Percentiles rank a stretch among this genome's conserved stretches.
These are phyloP conservation scores for Eumacrocentrus americanus DNA, from an alignment of 2,888 invertebrate genomes.

Conservation along the genomic window DNA sequence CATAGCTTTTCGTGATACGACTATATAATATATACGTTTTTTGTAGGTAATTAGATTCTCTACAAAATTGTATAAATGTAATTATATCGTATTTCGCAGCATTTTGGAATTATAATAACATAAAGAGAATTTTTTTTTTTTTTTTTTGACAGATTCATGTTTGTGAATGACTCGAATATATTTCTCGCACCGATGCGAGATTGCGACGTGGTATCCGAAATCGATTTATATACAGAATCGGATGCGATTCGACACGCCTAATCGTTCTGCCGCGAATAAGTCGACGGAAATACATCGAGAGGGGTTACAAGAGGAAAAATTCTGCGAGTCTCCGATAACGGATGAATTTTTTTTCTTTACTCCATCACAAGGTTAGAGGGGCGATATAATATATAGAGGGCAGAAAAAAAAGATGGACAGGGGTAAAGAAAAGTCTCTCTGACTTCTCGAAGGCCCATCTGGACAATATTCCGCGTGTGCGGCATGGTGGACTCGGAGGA, in stretches of 20 bases:
- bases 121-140: too few relatives aligned
- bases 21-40: too few relatives aligned
- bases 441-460: slow-evolving; percentile 18
- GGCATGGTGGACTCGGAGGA: background rate
- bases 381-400: background rate
- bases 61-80: too few relatives aligned
- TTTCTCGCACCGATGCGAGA: too few relatives aligned
- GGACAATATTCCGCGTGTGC: slow-evolving; percentile 3
- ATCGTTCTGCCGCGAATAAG: slow-evolving; percentile 9
- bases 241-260: background rate
- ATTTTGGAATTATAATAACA: too few relatives aligned
- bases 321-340: slow-evolving; percentile 28
- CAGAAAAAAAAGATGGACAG: background rate
- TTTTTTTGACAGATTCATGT: too few relatives aligned
- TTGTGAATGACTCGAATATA: too few relatives aligned
- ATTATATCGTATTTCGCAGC: too few relatives aligned
- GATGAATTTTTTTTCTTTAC: slow-evolving; percentile 18
- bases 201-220: too few relatives aligned
- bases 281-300: background rate
- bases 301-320: slow-evolving; percentile 9
- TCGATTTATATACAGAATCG: background rate
- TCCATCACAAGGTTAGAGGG: too few relatives aligned
- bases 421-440: background rate
- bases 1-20: too few relatives aligned
- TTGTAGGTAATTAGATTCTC: too few relatives aligned